Evolutionary conservation across 2,113 vertebrate species (phyloP).

Genomic region (Aramus guarauna): DNA sequence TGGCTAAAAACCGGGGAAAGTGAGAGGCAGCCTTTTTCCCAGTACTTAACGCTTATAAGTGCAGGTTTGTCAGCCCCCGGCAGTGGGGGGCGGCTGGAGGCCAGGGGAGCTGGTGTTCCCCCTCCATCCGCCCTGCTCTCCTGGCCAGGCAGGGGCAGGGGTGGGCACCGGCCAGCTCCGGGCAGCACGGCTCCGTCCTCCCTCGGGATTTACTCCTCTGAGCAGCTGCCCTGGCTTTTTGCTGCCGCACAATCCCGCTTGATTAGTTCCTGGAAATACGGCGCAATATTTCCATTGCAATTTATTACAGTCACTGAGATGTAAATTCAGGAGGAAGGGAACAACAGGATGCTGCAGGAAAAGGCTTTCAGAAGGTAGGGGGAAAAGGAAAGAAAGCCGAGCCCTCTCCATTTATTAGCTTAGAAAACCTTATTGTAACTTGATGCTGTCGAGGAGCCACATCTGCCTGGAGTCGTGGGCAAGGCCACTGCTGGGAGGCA

Average conservation of each 20-base stretch:
- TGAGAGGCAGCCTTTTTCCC: background rate
- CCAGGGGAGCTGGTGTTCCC: background rate
- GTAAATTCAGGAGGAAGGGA: background rate
- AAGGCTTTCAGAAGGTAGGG: background rate
- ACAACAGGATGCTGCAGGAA: background rate
- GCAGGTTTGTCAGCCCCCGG: background rate
- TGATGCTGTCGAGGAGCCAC: background rate
- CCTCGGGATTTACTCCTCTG: background rate
- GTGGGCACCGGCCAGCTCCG: background rate
- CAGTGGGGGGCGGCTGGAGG: background rate
- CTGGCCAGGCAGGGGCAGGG: background rate
- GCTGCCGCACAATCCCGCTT: background rate
- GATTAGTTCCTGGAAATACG: conserved; percentile 33
- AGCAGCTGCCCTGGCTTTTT: background rate
- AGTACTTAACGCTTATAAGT: background rate
- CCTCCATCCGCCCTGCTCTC: background rate
- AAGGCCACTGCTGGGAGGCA: background rate
- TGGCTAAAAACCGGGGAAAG: background rate
- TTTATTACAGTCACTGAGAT: background rate
- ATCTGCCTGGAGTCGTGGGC: background rate
- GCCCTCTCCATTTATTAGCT: background rate
- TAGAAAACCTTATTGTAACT: background rate
- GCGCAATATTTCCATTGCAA: background rate
- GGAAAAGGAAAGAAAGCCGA: background rate
- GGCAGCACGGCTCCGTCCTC: background rate